Evolutionary conservation across 2,113 vertebrate genomes (phyloP), one percentile per base, ranked within the genome.

Genomic region (Psilopogon haemacephalus): DNA sequence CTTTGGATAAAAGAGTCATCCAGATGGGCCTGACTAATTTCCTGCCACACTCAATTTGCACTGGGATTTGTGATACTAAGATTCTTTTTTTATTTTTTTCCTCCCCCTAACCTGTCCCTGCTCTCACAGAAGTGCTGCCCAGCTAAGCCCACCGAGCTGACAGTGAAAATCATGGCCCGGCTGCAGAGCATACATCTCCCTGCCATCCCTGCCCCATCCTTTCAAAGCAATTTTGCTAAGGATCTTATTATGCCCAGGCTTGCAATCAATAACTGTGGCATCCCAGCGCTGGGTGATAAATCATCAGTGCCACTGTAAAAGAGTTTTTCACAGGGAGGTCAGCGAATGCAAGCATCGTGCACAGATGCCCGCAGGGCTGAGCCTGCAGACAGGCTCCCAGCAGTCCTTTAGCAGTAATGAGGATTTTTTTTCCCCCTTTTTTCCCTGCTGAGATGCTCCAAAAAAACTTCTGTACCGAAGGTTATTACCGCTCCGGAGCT

Each of bases 401-500:
- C 68, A 87, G 91, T 87, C 50, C 75, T 83, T 84, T 63, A 40
- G 80, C 89, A 89, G 68, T 73, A 93, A 93, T 79, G 85, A 95
- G 37, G 63, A 67, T 73, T 95, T n/a, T n/a, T n/a, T n/a, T n/a
- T n/a, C n/a, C n/a, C n/a, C n/a, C n/a, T n/a, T 90, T 76, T 62
- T 32, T 82, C 58, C 50, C 44, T 72, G 58, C 63, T 58, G 58
- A 58, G 88, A 72, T 18, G 84, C 55, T 95, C 89, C 78, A 85
- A 86, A n/a, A n/a, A n/a, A 91, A 96, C 77, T 87, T 90, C 84
- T 89, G 63, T 65, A 95, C 59, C 85, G 89, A 83, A 89, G 88
- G 68, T 85, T 85, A 63, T 93, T 91, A 91, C 73, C 9, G 3
- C 78, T 83, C 84, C 91, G 91, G 68, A 92, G 75, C 84, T 69